Conservation (phyloP, 1,140 invertebrate species). For the Bombus huntii region DNA sequence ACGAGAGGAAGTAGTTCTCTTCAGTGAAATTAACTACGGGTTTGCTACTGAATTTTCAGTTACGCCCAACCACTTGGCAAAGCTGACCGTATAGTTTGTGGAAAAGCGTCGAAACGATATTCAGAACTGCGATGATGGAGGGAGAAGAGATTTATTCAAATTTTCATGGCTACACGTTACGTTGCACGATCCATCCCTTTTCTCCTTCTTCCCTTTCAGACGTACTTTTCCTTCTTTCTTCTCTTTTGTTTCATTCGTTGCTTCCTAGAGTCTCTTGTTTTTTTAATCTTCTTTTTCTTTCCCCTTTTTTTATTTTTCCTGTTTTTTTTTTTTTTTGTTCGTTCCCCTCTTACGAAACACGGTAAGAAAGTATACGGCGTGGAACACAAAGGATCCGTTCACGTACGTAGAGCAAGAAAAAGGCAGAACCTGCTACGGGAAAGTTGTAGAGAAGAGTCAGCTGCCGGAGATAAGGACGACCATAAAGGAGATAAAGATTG, state of each 20-base stretch:
- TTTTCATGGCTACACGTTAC: constrained; percentile 38
- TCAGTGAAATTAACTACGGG: constrained; percentile 19
- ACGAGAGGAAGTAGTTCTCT: background rate
- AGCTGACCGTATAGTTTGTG: constrained; percentile 2
- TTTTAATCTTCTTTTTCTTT: constrained; percentile 46
- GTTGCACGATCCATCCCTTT: background rate
- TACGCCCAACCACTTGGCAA: no score
- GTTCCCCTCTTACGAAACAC: constrained; percentile 13
- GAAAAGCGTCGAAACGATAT: constrained; percentile 56
- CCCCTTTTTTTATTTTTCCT: background rate
- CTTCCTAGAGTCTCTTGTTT: constrained; percentile 46
- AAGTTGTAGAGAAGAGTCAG: constrained; percentile 53
- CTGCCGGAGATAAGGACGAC: constrained; percentile 64
- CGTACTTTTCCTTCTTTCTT: background rate
- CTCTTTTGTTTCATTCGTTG: constrained; percentile 4
- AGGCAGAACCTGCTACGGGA: constrained; percentile 54
- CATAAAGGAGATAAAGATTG: constrained; percentile 74
- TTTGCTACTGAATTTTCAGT: constrained; percentile 31
- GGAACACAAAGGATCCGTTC: constrained; percentile 69
- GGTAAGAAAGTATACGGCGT: constrained; percentile 55
- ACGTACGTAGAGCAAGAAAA: constrained; percentile 56
- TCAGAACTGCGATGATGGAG: constrained; percentile 14
- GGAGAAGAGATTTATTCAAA: constrained; percentile 60
- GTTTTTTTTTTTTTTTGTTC: constrained; percentile 45
- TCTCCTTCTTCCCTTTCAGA: background rate